phyloP scores from a whole-genome alignment of 2,797 vertebrate genomes.

The Onychomys leucogaster region DNA sequence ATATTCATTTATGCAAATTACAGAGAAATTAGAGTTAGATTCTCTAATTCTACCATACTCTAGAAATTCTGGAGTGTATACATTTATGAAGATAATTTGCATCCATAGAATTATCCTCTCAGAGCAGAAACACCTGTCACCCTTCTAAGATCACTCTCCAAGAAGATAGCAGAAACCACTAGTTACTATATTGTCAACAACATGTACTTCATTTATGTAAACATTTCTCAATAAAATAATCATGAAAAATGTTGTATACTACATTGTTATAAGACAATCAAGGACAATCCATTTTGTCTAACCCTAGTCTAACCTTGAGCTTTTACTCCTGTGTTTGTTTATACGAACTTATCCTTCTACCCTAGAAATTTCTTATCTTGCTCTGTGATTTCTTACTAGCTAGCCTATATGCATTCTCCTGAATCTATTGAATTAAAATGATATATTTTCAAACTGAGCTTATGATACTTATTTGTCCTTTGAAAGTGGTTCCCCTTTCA shows the following conservation, averaged over 20 bases:
- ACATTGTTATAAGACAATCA: background rate
- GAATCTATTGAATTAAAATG: slow-evolving; percentile 1
- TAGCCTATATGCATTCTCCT: background rate
- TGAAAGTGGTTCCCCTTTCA: slow-evolving; percentile 23
- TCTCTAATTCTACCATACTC: background rate
- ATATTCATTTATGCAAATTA: slow-evolving; percentile 1
- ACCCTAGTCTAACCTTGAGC: background rate
- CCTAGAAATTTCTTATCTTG: background rate
- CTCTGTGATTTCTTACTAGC: background rate
- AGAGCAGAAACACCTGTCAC: background rate
- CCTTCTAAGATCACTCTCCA: background rate
- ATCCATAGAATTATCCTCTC: background rate
- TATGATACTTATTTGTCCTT: background rate
- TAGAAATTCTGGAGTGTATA: background rate
- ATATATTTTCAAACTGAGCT: background rate
- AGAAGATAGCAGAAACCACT: background rate
- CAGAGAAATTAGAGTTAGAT: background rate
- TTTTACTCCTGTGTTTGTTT: background rate
- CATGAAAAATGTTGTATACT: background rate
- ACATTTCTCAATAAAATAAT: slow-evolving; percentile 26
- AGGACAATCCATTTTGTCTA: slow-evolving; percentile 10
- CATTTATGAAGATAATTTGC: background rate
- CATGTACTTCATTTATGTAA: background rate
- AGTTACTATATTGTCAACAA: background rate
- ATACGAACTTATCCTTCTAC: slow-evolving; percentile 1